Percentiles rank a stretch among this genome's conserved stretches.
phyloP scores from a whole-genome alignment of 2,113 vertebrate genomes.

The Camelus bactrianus region DNA sequence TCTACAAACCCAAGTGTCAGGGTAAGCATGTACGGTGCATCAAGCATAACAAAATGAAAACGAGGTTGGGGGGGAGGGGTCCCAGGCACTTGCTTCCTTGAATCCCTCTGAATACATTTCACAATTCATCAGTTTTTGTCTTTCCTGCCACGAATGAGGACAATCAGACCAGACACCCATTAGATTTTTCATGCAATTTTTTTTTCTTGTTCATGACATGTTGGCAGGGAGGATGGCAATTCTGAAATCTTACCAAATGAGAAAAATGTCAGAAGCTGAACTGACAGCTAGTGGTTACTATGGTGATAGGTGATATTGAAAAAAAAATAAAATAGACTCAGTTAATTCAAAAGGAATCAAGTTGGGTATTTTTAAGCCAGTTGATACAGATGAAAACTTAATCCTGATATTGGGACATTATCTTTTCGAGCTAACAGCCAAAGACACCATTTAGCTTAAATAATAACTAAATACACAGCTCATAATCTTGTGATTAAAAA shows the following conservation, averaged over 20 bases:
- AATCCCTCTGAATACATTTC: conserved; percentile 99
- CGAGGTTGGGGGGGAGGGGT: conserved; percentile 89
- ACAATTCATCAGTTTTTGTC: conserved; percentile 99
- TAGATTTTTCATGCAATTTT: conserved; percentile 98
- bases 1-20: conserved; percentile 91
- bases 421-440: conserved; percentile 83
- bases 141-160: conserved; percentile 99
- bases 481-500: conserved; percentile 82
- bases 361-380: conserved; percentile 91
- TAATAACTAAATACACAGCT: conserved; percentile 80
- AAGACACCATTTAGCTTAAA: conserved; percentile 86
- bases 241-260: conserved; percentile 99
- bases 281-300: conserved; percentile 95
- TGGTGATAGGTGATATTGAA: conserved; percentile 95
- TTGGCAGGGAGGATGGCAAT: conserved; percentile 99
- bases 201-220: conserved; percentile 96
- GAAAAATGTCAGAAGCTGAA: conserved; percentile 99
- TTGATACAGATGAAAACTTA: conserved; percentile 90
- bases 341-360: conserved; percentile 93
- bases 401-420: conserved; percentile 86
- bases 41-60: conserved; percentile 92
- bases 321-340: conserved; percentile 90
- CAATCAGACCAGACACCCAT: conserved; percentile 99
- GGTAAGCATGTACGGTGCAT: conserved; percentile 89
- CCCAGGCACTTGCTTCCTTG: conserved; percentile 97